Evolutionary conservation across 64 coral and sea anemone species (phyloP).

Genomic region (Trachythela sp.): DNA sequence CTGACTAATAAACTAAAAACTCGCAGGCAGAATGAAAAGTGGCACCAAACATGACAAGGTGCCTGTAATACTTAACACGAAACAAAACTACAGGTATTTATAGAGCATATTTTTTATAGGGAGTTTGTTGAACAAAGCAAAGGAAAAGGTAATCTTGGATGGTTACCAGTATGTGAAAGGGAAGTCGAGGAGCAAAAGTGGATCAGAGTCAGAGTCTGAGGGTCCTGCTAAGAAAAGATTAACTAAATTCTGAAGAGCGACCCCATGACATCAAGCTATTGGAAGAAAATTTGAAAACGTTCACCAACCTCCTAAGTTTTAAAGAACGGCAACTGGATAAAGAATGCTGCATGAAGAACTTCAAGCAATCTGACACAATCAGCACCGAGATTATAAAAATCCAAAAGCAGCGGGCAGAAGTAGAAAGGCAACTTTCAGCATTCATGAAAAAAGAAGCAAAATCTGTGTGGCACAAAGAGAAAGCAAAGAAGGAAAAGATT

Average conservation of each 20-base stretch:
- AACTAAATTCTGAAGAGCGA: constrained; percentile 14
- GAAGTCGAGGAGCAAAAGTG: not conserved
- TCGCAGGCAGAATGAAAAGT: too few relatives aligned
- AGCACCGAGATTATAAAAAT: constrained; percentile 20
- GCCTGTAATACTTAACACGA: too few relatives aligned
- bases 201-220: not conserved
- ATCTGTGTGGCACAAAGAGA: constrained; percentile 6
- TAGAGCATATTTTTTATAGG: constrained; percentile 2
- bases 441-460: constrained; percentile 1
- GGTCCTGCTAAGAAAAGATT: not conserved
- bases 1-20: too few relatives aligned
- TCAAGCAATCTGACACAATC: constrained; percentile 32
- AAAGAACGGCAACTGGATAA: constrained; percentile 2
- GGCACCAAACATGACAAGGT: too few relatives aligned
- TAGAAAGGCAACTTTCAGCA: constrained; percentile 20
- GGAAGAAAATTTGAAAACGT: not conserved
- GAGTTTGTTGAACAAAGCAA: constrained; percentile 17
- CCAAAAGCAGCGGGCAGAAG: not conserved
- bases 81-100: too few relatives aligned
- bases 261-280: constrained; percentile 26
- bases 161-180: constrained; percentile 24
- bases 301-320: not conserved
- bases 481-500: constrained; percentile 1
- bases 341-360: not conserved
- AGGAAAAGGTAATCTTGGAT: not conserved